Conservation (phyloP, 2,113 vertebrate genomes). For the Circaetus cinerascens region DNA sequence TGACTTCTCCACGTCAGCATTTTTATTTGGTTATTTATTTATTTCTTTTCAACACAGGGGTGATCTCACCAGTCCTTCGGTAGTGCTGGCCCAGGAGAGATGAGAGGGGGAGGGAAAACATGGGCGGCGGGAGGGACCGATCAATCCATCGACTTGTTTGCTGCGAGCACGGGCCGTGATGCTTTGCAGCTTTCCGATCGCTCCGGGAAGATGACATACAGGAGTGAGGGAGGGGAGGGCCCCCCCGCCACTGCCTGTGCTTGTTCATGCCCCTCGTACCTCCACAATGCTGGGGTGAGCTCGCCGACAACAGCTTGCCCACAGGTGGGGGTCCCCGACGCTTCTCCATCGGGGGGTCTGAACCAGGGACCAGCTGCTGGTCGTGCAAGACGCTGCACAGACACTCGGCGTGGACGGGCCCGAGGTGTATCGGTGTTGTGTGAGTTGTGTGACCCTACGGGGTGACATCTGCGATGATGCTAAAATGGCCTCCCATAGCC, state of each 20-base stretch:
- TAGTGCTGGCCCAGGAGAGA: not conserved
- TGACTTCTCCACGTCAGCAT: slow-evolving; percentile 72
- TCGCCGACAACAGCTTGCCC: not conserved
- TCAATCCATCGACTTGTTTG: not conserved
- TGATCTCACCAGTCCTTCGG: not conserved
- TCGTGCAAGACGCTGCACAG: not conserved
- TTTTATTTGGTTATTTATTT: slow-evolving; percentile 66
- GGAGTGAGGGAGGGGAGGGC: not conserved
- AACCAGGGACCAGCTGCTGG: not conserved
- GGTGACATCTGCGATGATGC: not conserved
- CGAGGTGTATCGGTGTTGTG: accelerated
- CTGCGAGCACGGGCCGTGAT: accelerated
- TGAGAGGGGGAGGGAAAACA: not conserved
- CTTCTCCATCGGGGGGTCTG: accelerated
- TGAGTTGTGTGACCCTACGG: accelerated
- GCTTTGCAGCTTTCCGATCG: not conserved
- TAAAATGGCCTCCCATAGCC: not conserved
- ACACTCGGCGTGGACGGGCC: accelerated
- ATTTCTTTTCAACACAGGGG: not conserved
- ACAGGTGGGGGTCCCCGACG: accelerated
- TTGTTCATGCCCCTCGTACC: accelerated
- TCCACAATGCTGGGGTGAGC: not conserved
- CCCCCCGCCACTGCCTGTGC: accelerated
- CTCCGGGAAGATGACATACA: accelerated
- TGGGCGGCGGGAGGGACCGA: accelerated